Evolutionary conservation across 1,140 invertebrate species (phyloP).

Genomic region (Atta colombica): DNA sequence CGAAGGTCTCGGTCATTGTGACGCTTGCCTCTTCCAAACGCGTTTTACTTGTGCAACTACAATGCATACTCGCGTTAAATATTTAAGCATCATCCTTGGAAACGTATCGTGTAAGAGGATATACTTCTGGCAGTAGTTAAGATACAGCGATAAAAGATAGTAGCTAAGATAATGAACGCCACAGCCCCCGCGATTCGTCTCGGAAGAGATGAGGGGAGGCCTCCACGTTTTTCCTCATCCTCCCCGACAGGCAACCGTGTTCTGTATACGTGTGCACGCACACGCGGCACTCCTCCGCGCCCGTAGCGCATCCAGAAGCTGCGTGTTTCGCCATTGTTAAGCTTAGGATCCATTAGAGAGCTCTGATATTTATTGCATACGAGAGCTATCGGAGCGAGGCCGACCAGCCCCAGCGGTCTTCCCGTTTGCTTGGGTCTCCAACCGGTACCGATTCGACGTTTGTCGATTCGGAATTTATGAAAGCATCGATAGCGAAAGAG

Average conservation of each 20-base stretch:
- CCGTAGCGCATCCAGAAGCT: constrained; percentile 19
- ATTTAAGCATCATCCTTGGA: constrained; percentile 24
- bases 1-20: no score
- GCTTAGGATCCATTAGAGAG: constrained; percentile 35
- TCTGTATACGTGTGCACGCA: neutral
- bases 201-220: neutral
- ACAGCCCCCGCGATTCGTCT: constrained; percentile 27
- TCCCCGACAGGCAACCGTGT: neutral
- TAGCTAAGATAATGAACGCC: constrained; percentile 24
- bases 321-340: constrained; percentile 18
- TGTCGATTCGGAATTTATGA: neutral
- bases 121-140: constrained; percentile 14
- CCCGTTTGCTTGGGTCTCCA: no score
- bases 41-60: neutral
- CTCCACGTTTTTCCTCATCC: constrained; percentile 1
- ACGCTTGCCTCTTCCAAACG: neutral
- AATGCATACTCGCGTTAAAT: constrained; percentile 15
- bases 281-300: neutral
- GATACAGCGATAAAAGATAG: constrained; percentile 42
- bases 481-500: neutral
- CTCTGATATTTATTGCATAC: constrained; percentile 35
- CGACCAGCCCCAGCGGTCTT: neutral
- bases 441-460: neutral
- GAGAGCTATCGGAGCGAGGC: constrained; percentile 4
- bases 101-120: constrained; percentile 38